Evolutionary conservation across 1,140 invertebrate genomes (phyloP), one percentile per base, ranked within the genome.

Genomic region (Eueides isabella): DNA sequence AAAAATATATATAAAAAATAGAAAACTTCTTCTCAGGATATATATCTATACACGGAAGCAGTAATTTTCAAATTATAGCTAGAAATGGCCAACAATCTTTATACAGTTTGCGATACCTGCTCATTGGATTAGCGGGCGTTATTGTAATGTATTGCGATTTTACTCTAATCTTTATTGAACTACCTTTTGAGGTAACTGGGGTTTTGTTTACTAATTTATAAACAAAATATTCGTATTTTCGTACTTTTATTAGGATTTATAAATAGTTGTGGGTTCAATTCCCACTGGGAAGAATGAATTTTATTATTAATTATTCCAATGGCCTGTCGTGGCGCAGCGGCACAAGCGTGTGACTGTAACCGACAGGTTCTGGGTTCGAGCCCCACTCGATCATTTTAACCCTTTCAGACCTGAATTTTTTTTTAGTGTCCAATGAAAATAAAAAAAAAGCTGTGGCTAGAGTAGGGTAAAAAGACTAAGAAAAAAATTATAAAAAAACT

Each of bases 321-420:
- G n/a, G n/a, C n/a, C n/a, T n/a, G n/a, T n/a, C n/a, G n/a, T n/a
- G n/a, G n/a, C n/a, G n/a, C n/a, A n/a, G n/a, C n/a, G n/a, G n/a
- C n/a, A n/a, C n/a, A n/a, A n/a, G n/a, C n/a, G n/a, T n/a, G n/a
- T n/a, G n/a, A n/a, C n/a, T n/a, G n/a, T n/a, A n/a, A n/a, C n/a
- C n/a, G n/a, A n/a, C n/a, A n/a, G n/a, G n/a, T n/a, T n/a, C n/a
- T n/a, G n/a, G n/a, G n/a, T n/a, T n/a, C n/a, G n/a, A n/a, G n/a
- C n/a, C n/a, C n/a, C n/a, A n/a, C n/a, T n/a, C n/a, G n/a, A n/a
- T n/a, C n/a, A n/a, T n/a, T 48, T 48, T 48, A 48, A 48, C 69
- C 69, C 69, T 71, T 71, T 71, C 69, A 71, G 69, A 71, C 69
- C 69, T 63, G 69, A 71, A 71, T 71, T 71, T 63, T 62, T 71